Conservation (phyloP, 2,888 invertebrate genomes). For the Mayetiola destructor region DNA sequence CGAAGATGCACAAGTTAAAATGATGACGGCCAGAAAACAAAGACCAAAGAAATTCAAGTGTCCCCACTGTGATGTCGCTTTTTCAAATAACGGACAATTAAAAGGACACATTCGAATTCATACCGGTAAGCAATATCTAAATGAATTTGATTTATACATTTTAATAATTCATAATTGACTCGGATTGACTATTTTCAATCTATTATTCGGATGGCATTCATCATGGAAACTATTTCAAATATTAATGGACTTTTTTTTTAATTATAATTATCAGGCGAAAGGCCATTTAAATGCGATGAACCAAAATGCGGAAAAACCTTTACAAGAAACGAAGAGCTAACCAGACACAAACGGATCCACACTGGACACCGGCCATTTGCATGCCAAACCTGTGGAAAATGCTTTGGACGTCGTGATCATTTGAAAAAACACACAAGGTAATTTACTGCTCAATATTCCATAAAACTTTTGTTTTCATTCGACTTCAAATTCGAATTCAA, state of each 20-base stretch:
- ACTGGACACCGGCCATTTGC: constrained; percentile 74
- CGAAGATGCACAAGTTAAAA: constrained; percentile 55
- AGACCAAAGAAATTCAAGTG: constrained; percentile 86
- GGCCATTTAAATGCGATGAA: constrained; percentile 77
- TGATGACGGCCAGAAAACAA: constrained; percentile 54
- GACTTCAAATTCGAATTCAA: no score
- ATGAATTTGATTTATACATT: not conserved
- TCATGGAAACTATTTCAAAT: not conserved
- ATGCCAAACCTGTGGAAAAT: constrained; percentile 77
- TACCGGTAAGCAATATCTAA: constrained; percentile 45
- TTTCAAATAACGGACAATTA: constrained; percentile 86
- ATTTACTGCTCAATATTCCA: no score
- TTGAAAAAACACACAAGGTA: constrained; percentile 69
- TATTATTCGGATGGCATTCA: not conserved
- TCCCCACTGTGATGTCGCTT: constrained; percentile 75
- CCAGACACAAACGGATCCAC: constrained; percentile 81
- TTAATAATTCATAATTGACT: not conserved
- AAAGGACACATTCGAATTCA: constrained; percentile 86
- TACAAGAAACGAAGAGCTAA: constrained; percentile 81
- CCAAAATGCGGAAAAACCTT: constrained; percentile 78
- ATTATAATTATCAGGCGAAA: constrained; percentile 43
- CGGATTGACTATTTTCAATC: not conserved
- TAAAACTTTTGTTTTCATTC: no score
- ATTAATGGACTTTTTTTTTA: not conserved
- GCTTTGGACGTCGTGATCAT: constrained; percentile 87